Conservation (phyloP, 2,113 vertebrate species). For the Erythrocebus patas region DNA sequence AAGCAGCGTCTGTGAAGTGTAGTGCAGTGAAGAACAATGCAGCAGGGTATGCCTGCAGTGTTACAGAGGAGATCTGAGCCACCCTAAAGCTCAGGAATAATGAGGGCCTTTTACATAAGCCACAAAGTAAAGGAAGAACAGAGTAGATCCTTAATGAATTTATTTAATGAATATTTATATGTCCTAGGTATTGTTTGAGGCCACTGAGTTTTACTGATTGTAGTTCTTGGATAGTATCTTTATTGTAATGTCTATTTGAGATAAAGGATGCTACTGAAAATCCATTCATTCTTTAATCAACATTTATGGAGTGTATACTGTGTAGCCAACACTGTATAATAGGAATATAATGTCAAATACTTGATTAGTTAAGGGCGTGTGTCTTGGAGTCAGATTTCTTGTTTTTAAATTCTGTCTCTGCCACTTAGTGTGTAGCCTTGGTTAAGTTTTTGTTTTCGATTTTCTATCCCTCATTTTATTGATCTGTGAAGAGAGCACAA, state of each 20-base stretch:
- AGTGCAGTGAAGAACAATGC: no score
- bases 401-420: background rate
- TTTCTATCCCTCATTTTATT: background rate
- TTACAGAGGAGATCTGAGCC: background rate
- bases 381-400: background rate
- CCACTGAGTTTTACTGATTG: background rate
- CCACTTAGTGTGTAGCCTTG: background rate
- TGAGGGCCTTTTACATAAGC: background rate
- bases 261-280: background rate
- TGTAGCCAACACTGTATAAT: background rate
- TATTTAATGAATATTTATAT: background rate
- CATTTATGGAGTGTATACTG: background rate
- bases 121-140: background rate
- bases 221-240: background rate
- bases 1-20: fast-evolving
- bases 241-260: background rate
- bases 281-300: background rate
- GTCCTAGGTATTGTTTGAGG: background rate
- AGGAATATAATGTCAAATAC: background rate
- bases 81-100: background rate
- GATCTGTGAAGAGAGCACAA: background rate
- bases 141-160: background rate
- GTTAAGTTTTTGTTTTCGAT: background rate
- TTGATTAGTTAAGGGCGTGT: background rate
- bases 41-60: background rate